Base-by-base conservation (phyloP, 2,797 vertebrate genomes). In the Telmatherina bonti region DNA sequence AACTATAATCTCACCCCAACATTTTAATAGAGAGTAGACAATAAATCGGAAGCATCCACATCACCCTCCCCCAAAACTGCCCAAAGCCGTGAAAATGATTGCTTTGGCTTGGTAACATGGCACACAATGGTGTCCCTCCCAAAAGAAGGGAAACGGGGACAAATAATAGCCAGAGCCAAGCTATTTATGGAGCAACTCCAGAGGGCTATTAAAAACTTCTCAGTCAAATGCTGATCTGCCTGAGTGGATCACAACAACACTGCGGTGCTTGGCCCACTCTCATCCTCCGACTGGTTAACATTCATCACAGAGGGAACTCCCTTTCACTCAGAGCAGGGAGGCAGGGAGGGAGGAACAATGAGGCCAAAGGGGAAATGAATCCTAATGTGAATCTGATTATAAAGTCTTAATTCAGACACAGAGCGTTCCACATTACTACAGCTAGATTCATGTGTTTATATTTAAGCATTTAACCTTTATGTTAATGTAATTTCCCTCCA, bases 271-370 rank as follows among this genome's bases (percentile, higher is more conserved):
- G 80, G 90, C 84, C 85, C 53, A 7, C 79, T 62, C 88, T 87
- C 84, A 76, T 83, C 91, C 92, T 78, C 85, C 73, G 81, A 89
- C 93, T 93, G 90, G 92, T 94, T 94, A 93, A 94, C 93, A 94
- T 94, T 93, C 93, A 94, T 89, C 76, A 85, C 87, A 72, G 69
- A 80, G 67, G 62, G 74, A 82, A 76, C 75, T 78, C 84, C 85
- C 84, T 84, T 89, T 89, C 81, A 79, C 45, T 74, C 78, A 51
- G 75, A 56, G 75, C 5, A 57, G 78, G 73, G 78, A 35, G 58
- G 43, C 36, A 64, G 62, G 74, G 67, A n/a, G 74, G 62, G 52
- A 26, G 36, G 29, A 70, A 66, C 64, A 72, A 64, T 62, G 67
- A 71, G 80, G 82, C 71, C 66, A 67, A 71, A 74, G 82, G 77